A percentile compares a stretch with the other conserved stretches of the same genome.
Conservation (phyloP, 2,797 vertebrate genomes). For the Fratercula arctica region DNA sequence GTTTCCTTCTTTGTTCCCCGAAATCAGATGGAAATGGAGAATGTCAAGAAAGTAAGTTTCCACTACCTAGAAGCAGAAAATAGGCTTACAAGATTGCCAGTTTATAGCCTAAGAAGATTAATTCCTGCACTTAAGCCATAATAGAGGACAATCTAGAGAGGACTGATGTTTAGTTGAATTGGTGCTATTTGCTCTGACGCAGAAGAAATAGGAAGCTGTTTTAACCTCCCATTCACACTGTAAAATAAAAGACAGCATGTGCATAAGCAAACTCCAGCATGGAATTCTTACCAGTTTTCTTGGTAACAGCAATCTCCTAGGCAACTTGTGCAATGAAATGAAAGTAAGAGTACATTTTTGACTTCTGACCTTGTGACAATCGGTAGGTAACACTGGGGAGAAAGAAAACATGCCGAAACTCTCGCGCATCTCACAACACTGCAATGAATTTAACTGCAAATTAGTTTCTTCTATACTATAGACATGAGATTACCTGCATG, state of each 20-base stretch:
- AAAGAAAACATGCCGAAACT: slow-evolving; percentile 1
- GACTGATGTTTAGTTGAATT: slow-evolving; percentile 23
- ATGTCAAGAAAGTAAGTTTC: background rate
- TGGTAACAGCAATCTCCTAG: background rate
- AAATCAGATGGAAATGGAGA: background rate
- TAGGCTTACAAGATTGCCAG: slow-evolving; percentile 19
- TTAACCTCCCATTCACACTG: background rate
- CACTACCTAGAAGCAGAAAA: background rate
- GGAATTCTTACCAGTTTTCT: background rate
- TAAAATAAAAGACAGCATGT: slow-evolving; percentile 10
- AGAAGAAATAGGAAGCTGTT: slow-evolving; percentile 34
- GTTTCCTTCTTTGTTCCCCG: background rate
- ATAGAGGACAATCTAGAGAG: slow-evolving; percentile 8
- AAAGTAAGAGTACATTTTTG: background rate
- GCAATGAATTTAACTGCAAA: background rate
- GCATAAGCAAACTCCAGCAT: background rate
- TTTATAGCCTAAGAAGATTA: slow-evolving; percentile 41
- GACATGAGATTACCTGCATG: background rate
- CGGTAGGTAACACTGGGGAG: background rate
- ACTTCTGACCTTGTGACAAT: background rate
- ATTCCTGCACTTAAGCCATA: slow-evolving; percentile 31
- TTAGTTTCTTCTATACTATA: background rate
- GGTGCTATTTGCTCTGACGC: slow-evolving; percentile 7
- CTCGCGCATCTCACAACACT: background rate
- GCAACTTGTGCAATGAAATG: slow-evolving; percentile 14